These are phyloP conservation scores for Phyllostomus discolor DNA, from an alignment of 2,113 vertebrate genomes.

Conservation along the genomic window DNA sequence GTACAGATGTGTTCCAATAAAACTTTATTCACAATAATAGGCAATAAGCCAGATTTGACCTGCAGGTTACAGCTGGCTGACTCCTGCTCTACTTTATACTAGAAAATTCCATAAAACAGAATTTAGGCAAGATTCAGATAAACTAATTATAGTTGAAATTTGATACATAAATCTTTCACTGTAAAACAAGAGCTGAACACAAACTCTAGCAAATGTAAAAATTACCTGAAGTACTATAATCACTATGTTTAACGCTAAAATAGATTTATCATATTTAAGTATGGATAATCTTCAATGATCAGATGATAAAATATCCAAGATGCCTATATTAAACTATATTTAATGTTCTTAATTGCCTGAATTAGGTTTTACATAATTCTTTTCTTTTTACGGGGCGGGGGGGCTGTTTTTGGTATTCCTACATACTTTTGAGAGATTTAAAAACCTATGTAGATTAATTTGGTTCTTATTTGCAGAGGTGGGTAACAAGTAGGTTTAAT, in stretches of 20 bases:
- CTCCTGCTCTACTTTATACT: neutral
- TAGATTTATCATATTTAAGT: conserved; percentile 12
- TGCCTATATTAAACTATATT: neutral
- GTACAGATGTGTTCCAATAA: neutral
- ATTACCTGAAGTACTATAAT: neutral
- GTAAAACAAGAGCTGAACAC: neutral
- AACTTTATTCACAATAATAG: neutral
- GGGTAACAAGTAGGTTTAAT: neutral
- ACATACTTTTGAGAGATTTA: neutral
- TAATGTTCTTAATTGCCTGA: neutral
- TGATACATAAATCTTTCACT: conserved; percentile 23
- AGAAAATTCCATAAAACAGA: neutral
- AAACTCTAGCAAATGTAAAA: conserved; percentile 9
- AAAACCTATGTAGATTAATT: neutral
- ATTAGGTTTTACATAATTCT: neutral
- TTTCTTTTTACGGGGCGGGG: neutral
- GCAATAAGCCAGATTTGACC: neutral
- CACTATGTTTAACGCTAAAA: neutral
- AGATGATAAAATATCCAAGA: neutral
- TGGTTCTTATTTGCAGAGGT: neutral
- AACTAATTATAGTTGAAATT: neutral
- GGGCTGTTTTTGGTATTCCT: neutral
- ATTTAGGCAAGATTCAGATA: neutral
- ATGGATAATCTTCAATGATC: neutral
- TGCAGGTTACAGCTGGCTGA: neutral